Evolutionary conservation across 1,140 invertebrate genomes (phyloP), one percentile per base, ranked within the genome.

Genomic region (Conus betulinus): DNA sequence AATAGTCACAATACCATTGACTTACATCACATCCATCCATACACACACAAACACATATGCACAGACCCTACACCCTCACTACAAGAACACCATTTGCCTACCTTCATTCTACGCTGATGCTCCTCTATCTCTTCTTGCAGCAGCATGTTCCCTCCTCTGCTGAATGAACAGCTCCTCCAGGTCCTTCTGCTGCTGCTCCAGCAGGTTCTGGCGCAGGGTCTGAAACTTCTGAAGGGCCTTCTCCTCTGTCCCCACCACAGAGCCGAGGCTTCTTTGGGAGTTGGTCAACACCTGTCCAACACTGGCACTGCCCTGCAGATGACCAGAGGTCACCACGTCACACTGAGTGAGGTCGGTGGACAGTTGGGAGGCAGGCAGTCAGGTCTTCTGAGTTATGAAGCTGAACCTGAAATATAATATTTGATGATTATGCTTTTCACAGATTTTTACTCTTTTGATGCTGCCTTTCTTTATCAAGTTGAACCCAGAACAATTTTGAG

Each of bases 161-260:
- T 88, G 83, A 51, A 92, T 88, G 88, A 92, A 91, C 71, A 92
- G 88, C 60, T 92, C 89, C 87, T 91, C 91, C 63, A 91, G 88
- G 57, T 93, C 91, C 53, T 89, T 87, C 89, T 90, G 89, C 88
- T 92, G 91, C 87, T 93, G 91, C 15, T 91, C 89, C 25, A 92
- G 76, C 84, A 92, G 53, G 85, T 91, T 89, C 63, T 91, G 84
- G 5, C 89, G 84, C 55, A 93, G 85, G 74, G 88, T 84, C 57
- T 93, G 87, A 90, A 93, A 93, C 76, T 92, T 88, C 71, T 89
- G 82, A 71, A 57, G 6, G 8, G 51, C 71, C 71, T 79, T 74
- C 51, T 74, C 74, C n/a, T 6, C 85, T 8, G 53, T 74, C 51
- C 85, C 74, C 15, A 39, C 53, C 53, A 20, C 85, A 8, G 23